These are phyloP conservation scores for Caenorhabditis japonica DNA, from an alignment of 2,888 invertebrate genomes.

Conservation along the genomic window DNA sequence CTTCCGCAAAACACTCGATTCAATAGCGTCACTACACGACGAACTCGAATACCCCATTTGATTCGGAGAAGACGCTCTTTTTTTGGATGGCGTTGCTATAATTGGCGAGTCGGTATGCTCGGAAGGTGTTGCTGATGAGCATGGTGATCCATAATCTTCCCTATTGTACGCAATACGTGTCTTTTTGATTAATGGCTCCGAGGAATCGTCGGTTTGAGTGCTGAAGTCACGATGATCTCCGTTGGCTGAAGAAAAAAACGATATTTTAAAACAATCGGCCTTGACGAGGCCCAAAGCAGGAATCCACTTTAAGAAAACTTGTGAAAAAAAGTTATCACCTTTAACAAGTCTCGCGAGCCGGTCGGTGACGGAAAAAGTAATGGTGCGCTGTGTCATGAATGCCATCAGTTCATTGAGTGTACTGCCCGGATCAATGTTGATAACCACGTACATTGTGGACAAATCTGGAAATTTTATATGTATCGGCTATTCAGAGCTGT, in stretches of 20 bases:
- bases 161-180: background rate
- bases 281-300: no score
- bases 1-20: conserved; percentile 13
- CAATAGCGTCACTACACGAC: conserved; percentile 7
- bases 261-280: no score
- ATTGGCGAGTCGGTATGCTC: conserved; percentile 11
- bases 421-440: conserved; percentile 44
- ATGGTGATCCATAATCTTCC: conserved; percentile 38
- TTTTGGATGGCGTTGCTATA: conserved; percentile 2
- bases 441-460: conserved; percentile 49
- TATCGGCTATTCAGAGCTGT: background rate
- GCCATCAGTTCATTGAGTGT: conserved; percentile 50
- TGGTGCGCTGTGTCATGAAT: conserved; percentile 49
- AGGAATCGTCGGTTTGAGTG: conserved; percentile 34
- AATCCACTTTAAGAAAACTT: no score
- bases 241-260: conserved; percentile 18
- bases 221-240: conserved; percentile 15
- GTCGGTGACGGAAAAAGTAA: conserved; percentile 52
- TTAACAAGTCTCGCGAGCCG: conserved; percentile 29
- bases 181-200: background rate
- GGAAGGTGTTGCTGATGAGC: conserved; percentile 50
- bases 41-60: background rate
- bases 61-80: no score
- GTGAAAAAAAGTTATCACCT: conserved; percentile 18
- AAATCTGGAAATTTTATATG: no score